Base-by-base conservation (phyloP, 2,113 vertebrate genomes). In the Vireo altiloquus region DNA sequence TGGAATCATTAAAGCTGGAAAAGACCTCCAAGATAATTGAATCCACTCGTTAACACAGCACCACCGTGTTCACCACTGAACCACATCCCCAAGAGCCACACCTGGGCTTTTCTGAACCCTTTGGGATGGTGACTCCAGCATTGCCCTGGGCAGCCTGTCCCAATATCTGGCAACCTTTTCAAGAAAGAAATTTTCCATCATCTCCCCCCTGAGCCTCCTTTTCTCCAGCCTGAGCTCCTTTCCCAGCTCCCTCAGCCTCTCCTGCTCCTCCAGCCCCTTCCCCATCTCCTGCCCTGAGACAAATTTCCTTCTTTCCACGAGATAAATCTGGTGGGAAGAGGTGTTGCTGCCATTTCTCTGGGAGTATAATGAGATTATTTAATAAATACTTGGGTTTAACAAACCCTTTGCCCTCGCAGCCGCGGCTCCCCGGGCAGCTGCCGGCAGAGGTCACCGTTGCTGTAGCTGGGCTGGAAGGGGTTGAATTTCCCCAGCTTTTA, bases 401-500 rank as follows among this genome's bases (percentile, higher is more conserved):
- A 25, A 42, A 31, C 2, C 31, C 52, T 28, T 21, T 14, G 13
- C 61, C 71, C 44, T 3, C 7, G 63, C 72, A 60, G 65, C 65
- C 44, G 44, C 46, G 17, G 66, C 46, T 69, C 66, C 64, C 66
- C 11, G 74, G 28, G 40, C 22, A 35, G 57, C 71, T 87, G 90
- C 96, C 93, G 69, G 95, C 92, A 97, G 97, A 96, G 96, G 95
- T 97, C 96, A 72, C 47, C 83, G 31, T 50, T 68, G 86, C 83
- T 64, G 91, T 69, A 56, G 89, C 70, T 4, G 5, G 15, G 33
- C 77, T 75, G 72, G 69, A 56, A 75, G 57, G 52, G 53, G 23
- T 30, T 75, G 90, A 65, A 15, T 74, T 82, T 86, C 46, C 31
- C n/a, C 5, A 6, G 65, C 23, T 90, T 90, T 78, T 46, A 18